Evolutionary conservation across 2,888 invertebrate species (phyloP).

Genomic region (Timandra comae): DNA sequence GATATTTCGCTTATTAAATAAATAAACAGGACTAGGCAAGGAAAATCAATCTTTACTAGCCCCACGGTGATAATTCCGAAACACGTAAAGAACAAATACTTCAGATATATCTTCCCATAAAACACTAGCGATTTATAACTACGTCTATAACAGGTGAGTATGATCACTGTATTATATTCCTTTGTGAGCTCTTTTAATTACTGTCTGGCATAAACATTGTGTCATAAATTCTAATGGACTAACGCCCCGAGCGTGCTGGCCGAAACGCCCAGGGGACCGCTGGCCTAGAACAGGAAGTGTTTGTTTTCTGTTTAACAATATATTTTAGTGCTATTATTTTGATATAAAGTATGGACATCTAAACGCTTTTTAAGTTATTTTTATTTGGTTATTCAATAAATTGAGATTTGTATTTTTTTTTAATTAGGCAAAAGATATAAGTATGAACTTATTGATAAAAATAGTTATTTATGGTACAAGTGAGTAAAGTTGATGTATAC

Average conservation of each 20-base stretch:
- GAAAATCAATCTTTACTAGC: neutral
- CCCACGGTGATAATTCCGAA: neutral
- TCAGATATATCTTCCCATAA: too few species aligned
- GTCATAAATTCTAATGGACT: constrained; percentile 72
- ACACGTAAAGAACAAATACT: too few species aligned
- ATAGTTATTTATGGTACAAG: too few species aligned
- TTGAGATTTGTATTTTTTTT: neutral
- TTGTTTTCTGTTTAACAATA: constrained; percentile 2
- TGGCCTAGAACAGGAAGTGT: constrained; percentile 2
- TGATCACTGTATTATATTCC: constrained; percentile 48
- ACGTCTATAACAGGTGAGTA: neutral
- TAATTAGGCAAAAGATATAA: neutral
- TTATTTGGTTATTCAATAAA: neutral
- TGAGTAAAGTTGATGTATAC: too few species aligned
- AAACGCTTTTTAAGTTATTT: neutral
- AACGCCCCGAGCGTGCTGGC: constrained; percentile 18
- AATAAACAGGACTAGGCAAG: neutral
- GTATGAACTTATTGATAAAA: too few species aligned
- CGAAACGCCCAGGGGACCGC: too few species aligned
- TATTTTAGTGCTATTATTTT: neutral
- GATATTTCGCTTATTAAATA: neutral
- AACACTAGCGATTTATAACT: neutral
- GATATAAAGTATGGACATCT: neutral
- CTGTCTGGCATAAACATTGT: constrained; percentile 52
- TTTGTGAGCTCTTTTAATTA: constrained; percentile 68